Base-by-base conservation (phyloP, 2,113 vertebrate genomes). In the Raja brachyura region DNA sequence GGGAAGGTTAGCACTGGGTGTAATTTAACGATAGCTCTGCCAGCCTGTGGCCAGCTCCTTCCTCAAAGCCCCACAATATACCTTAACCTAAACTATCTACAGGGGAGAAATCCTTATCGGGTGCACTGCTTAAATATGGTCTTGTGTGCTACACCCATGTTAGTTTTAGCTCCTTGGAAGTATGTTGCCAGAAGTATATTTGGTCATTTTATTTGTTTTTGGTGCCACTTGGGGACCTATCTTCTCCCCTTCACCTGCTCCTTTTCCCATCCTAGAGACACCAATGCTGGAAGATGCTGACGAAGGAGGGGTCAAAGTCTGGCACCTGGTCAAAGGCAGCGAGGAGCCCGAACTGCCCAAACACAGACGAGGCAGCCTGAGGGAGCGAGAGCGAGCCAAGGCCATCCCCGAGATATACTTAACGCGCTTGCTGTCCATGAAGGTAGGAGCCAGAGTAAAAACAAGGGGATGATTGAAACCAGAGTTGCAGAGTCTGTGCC, bases 231-330 rank as follows among this genome's bases (percentile, higher is more conserved):
- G 39, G 18, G 3, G 8, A 5, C 39, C 16, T 93, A 9, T 90
- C 2, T 74, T 18, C 31, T 48, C 68, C 33, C 56, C 48, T 18
- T n/a, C 39, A 7, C 16, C 16, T 20, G 31, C 8, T 59, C 9
- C 11, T 1, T 22, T 4, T 22, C 68, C 20, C 59, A 54, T 56
- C 94, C 93, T 95, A 99, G 98, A 99, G 95, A 99, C 98, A 0
- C 98, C 98, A 0, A 99, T 99, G 98, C 96, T 99, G 94, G 99
- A 99, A 94, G 98, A 99, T 77, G 97, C 97, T n/a, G 99, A 99
- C n/a, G 99, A 99, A 94, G 99, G 98, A 0, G 98, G 98, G 18
- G 96, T 99, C 94, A 97, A 98, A 93, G 96, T 98, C 93, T 99
- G 99, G 99, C 99, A 99, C 94, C 96, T 99, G 94, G 98, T 99